Percentiles rank a stretch among this genome's conserved stretches.
Conservation (phyloP, 1,140 invertebrate genomes). For the Cylas formicarius region DNA sequence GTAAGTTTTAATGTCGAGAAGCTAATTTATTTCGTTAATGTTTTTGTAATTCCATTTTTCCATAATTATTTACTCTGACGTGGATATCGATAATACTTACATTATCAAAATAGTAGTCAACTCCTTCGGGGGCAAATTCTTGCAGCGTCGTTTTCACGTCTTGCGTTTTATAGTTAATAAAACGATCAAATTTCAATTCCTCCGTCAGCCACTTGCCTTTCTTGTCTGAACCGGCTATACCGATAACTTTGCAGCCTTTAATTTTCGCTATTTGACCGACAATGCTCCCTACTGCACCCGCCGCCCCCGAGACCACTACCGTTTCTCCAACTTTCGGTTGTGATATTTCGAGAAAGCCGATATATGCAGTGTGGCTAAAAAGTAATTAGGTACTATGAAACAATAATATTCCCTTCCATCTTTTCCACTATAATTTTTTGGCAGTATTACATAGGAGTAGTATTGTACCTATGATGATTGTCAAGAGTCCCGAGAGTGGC, state of each 20-base stretch:
- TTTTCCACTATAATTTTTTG: constrained; percentile 57
- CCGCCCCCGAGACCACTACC: constrained; percentile 60
- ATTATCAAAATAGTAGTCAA: constrained; percentile 71
- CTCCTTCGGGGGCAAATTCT: constrained; percentile 55
- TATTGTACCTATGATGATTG: too few species aligned
- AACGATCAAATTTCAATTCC: constrained; percentile 59
- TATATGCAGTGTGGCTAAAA: constrained; percentile 55
- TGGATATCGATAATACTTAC: too few species aligned
- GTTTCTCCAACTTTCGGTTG: constrained; percentile 60
- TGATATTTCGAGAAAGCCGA: constrained; percentile 63
- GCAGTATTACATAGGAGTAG: constrained; percentile 63
- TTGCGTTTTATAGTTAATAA: constrained; percentile 63
- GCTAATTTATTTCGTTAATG: neutral
- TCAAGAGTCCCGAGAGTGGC: too few species aligned
- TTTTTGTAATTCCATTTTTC: too few species aligned
- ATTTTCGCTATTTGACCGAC: constrained; percentile 71
- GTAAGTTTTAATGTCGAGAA: too few species aligned
- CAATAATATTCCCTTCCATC: too few species aligned
- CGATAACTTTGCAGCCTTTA: constrained; percentile 58
- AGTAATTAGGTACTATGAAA: neutral
- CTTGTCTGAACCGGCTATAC: constrained; percentile 61
- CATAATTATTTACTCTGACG: too few species aligned
- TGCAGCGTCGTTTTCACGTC: constrained; percentile 48
- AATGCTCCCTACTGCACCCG: constrained; percentile 62
- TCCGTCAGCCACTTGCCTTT: constrained; percentile 60